Base-by-base conservation (phyloP, 1,140 invertebrate genomes). In the Hylyphantes graminicola region DNA sequence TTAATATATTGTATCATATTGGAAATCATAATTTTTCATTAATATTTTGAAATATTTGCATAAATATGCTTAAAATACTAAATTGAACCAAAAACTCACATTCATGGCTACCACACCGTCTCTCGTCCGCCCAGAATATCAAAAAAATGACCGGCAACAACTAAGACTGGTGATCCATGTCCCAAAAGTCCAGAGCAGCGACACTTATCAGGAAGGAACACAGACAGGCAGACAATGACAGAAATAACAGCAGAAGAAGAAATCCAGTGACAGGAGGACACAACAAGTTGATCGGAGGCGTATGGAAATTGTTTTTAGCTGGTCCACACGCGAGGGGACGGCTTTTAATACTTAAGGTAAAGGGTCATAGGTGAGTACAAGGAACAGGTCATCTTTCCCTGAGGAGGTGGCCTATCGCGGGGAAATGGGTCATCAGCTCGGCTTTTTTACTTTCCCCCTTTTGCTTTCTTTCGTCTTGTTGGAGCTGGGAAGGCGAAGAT, bases 291-390 rank as follows among this genome's bases (percentile, higher is more conserved):
- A 55, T 54, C 21, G 17, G 19, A 51, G n/a, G 77, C 15, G 50
- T 53, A 73, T 48, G 68, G 68, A 73, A 78, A 74, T 59, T 64
- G 67, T 81, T 73, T 15, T 72, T 72, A 81, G 54, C n/a, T 73
- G n/a, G 63, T 61, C 55, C 68, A 70, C 67, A 81, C 79, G 79
- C 79, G 79, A 73, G 68, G 79, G 57, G 68, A 68, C 55, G 50
- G 15, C 79, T 81, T 81, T 81, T 81, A 81, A 81, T 81, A 81
- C 79, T 81, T 81, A 81, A 81, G 79, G 79, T 81, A 81, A 81
- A 70, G 68, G 79, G 79, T 81, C 79, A 81, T 55, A 73, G 79
- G 79, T 73, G 67, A 81, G 51, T 50, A 67, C 55, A 72, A 81
- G 55, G 68, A 73, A 72, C 67, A 64, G 79, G 67, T 73, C 67